Evolutionary conservation across 53 echinoderm and acorn worm species (phyloP), one percentile per base, ranked within the genome.

Genomic region (Holothuria leucospilota): DNA sequence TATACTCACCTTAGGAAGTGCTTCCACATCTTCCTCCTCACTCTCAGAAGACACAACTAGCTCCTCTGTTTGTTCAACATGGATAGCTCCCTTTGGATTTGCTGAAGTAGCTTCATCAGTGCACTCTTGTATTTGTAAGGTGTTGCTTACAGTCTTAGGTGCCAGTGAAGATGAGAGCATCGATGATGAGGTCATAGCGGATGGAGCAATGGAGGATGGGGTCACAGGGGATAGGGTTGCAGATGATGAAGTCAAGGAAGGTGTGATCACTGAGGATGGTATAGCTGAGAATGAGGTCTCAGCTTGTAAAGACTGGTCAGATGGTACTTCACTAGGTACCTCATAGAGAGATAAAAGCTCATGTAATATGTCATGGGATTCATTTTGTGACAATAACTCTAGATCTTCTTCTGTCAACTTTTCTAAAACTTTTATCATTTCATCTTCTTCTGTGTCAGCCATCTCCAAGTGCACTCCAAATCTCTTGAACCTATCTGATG

Each of bases 351-450:
- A 67, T 27, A 67, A 29, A 13, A 67, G 27, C 67, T 67, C 67
- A 67, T 67, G 27, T 2, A 67, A 29, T 13, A 67, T 67, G 11
- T 67, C 67, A 13, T 67, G 67, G 5, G 67, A 67, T 60, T 80
- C 80, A 39, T 73, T 41, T 61, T 61, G 56, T 27, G 59, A 29
- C 5, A 80, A 20, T 13, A 80, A 29, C 56, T 59, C 80, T 59
- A 80, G 12, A 38, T 80, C 80, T 30, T 80, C 80, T 61, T 80
- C 80, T 27, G 80, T 80, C 29, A 80, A 38, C 27, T 29, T 60
- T 38, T 80, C 80, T 20, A 80, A 80, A 25, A 80, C 20, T 59
- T 80, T 61, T 58, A 80, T 80, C 80, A 80, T 80, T 61, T 60
- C 62, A n/a, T 60, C 61, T 14, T 61, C 62, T 20, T 80, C 29